phyloP scores from a whole-genome alignment of 2,113 vertebrate genomes.

The Megalops atlanticus region DNA sequence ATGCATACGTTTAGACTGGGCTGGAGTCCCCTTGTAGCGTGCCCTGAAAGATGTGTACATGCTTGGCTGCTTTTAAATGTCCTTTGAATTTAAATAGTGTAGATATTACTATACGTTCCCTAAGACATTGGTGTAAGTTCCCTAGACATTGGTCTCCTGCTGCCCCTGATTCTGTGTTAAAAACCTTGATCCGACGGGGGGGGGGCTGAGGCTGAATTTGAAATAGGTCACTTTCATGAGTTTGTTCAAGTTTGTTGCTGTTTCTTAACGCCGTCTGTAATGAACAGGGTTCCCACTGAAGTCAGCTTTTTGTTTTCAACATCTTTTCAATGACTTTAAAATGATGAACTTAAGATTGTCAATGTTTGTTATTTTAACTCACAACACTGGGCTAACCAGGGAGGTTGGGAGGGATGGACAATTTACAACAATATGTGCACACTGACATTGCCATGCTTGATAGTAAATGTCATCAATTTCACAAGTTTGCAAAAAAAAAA shows the following conservation, averaged over 20 bases:
- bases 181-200: not conserved
- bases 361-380: too few relatives aligned
- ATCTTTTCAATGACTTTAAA: too few relatives aligned
- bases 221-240: not conserved
- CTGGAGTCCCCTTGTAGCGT: constrained; percentile 22
- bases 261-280: not conserved
- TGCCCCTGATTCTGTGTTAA: not conserved
- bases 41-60: not conserved
- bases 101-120: not conserved
- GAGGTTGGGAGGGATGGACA: too few relatives aligned
- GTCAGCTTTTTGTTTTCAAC: not conserved
- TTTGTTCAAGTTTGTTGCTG: not conserved
- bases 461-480: too few relatives aligned
- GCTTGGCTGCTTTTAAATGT: constrained; percentile 1
- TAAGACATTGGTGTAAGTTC: not conserved
- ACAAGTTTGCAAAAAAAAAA: too few relatives aligned
- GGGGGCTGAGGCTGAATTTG: not conserved
- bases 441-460: too few relatives aligned
- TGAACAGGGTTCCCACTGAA: not conserved
- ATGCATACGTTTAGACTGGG: constrained; percentile 8
- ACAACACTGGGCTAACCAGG: too few relatives aligned
- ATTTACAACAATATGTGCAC: too few relatives aligned
- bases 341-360: too few relatives aligned
- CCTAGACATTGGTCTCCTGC: not conserved
- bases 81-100: constrained; percentile 17